Evolutionary conservation across 64 coral and sea anemone species (phyloP), one percentile per base, ranked within the genome.

Genomic region (Cladopsammia gracilis): DNA sequence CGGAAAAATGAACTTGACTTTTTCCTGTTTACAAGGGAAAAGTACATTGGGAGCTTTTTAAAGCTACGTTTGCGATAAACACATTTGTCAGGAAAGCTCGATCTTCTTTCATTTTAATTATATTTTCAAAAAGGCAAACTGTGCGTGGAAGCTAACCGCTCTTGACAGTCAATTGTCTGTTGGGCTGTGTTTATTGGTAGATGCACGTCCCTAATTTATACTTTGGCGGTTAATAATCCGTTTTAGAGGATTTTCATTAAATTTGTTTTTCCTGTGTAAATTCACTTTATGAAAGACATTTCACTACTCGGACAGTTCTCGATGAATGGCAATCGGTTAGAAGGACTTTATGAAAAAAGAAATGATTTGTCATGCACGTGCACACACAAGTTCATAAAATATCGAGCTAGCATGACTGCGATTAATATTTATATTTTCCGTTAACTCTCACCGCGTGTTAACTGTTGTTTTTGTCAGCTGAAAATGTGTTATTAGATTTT

Each of bases 81-180:
- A 47, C 4, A 46, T 62, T 82, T 64, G 26, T 62, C 58, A 48
- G 16, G 20, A 84, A 84, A 66, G 62, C 80, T 84, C 12, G 12
- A 50, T 2, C 45, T 23, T 83, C 19, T 20, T 18, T 10, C 44
- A 50, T 67, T 84, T 84, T 84, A 84, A 84, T 84, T 84, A 84
- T 68, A 84, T 67, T 47, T 84, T 66, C 61, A 84, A 84, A 82
- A 84, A 84, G 44, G 61, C 45, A 64, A 84, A 84, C 80, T 84
- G 61, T 84, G 61, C 50, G 48, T 1, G 44, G 46, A 84, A 84
- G 19, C 60, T 67, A 66, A 67, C 60, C n/a, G 16, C n/a, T 51
- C 19, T 66, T 84, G 80, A 67, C 60, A 50, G 19, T 18, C 43
- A 7, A 19, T 67, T 69, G 60, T 84, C 80, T 4, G 50, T 24